Percentiles rank a stretch among this genome's conserved stretches.
phyloP scores from a whole-genome alignment of 2,888 invertebrate genomes.

The Andrena bucephala region DNA sequence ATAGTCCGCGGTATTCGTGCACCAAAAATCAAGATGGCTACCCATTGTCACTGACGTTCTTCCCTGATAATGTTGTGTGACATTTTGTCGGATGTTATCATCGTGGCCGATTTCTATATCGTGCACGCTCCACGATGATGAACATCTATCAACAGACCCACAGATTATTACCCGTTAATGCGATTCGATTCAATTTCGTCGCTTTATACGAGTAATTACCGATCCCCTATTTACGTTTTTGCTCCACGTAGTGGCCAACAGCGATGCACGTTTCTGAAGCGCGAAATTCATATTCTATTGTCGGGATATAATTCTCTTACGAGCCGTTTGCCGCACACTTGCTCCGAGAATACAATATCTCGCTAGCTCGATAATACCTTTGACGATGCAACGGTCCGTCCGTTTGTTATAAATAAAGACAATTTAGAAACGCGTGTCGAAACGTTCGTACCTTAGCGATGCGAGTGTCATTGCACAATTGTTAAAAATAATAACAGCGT shows the following conservation, averaged over 20 bases:
- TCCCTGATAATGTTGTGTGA: conserved; percentile 44
- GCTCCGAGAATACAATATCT: conserved; percentile 16
- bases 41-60: conserved; percentile 71
- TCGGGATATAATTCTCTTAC: not conserved
- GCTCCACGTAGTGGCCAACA: conserved; percentile 54
- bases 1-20: conserved; percentile 59
- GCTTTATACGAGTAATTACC: not conserved
- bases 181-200: not conserved
- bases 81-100: conserved; percentile 20
- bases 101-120: conserved; percentile 14
- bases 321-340: not conserved
- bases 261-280: conserved; percentile 27
- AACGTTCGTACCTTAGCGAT: conserved; percentile 1
- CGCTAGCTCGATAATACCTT: not conserved
- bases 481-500: conserved; percentile 31
- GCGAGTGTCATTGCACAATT: conserved; percentile 69
- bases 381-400: not conserved
- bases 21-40: conserved; percentile 75
- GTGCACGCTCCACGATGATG: not conserved
- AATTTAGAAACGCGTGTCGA: not conserved
- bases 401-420: conserved; percentile 13
- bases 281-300: conserved; percentile 53
- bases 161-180: not conserved
- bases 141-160: conserved; percentile 3
- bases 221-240: conserved; percentile 41